Evolutionary conservation across 2,888 invertebrate genomes (phyloP), one percentile per base, ranked within the genome.

Genomic region (Rhynchonema sp.): DNA sequence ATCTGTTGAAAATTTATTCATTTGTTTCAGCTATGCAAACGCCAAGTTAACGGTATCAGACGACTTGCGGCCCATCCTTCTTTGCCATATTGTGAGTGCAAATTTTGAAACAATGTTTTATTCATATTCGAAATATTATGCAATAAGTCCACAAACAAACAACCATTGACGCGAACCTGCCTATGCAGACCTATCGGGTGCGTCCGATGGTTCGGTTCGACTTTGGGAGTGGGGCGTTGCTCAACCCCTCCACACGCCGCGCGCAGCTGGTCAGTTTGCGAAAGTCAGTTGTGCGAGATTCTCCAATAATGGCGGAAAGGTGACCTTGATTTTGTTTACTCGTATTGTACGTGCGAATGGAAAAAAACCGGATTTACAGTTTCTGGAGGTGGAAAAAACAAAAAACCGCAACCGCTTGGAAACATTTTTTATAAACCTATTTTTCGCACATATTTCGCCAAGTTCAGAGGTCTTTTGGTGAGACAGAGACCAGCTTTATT

Each of bases 161-260:
- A 6, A 6, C 38, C 38, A 38, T 38, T 6, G 38, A 17, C 9
- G 38, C 38, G 38, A 38, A 13, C 17, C 38, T 38, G 38, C 38
- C 38, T 38, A 17, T 38, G 38, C 56, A 72, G 72, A 94, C 77
- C 77, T 94, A 67, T 89, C 90, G 54, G 94, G 94, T 60, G 86
- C 89, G 20, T 88, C 89, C 73, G 94, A 94, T 77, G 92, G 94
- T 13, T 90, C 91, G 0, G 91, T 94, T 1, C 85, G 87, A 66
- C 80, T 94, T 64, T 91, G 96, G 92, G 96, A 98, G 78, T 98
- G 96, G 94, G 90, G 89, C 9, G 92, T 66, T 23, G 82, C 84
- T 57, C 85, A 86, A 63, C 85, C 87, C 52, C 86, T 92, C 22
- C 86, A 89, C 70, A 84, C 84, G 27, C 90, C 91, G 1, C 81